Evolutionary conservation across 2,113 vertebrate genomes (phyloP).

Genomic region (Pedionomus torquatus): DNA sequence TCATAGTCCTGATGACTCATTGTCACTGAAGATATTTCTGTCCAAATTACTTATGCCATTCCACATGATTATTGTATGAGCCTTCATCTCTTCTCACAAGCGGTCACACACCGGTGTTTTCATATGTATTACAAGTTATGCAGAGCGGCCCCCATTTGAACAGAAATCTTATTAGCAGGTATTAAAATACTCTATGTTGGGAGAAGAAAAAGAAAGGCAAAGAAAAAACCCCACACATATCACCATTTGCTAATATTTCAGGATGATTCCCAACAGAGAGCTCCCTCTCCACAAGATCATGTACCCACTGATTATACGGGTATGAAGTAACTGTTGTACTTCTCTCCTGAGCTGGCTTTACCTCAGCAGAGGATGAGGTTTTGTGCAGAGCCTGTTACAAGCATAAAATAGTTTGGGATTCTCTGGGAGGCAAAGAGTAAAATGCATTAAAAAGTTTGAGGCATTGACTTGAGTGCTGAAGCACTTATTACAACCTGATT

Average conservation of each 20-base stretch:
- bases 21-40: conserved; percentile 7
- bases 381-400: not conserved
- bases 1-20: not conserved
- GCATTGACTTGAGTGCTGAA: conserved; percentile 31
- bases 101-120: not conserved
- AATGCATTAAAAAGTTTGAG: conserved; percentile 36
- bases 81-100: not conserved
- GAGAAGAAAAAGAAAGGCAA: not conserved
- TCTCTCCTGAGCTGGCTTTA: not conserved
- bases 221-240: not conserved
- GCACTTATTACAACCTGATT: conserved; percentile 61
- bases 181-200: not conserved
- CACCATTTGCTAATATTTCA: not conserved
- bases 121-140: not conserved
- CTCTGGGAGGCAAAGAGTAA: conserved; percentile 23
- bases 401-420: not conserved
- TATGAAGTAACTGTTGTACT: not conserved
- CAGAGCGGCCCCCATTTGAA: not conserved
- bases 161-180: not conserved
- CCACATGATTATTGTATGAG: not conserved
- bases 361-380: not conserved
- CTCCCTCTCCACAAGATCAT: not conserved
- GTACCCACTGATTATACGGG: not conserved
- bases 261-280: not conserved
- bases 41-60: not conserved